Percentiles rank a stretch among this genome's conserved stretches.
These are phyloP conservation scores for Neoitamus cyanurus DNA, from an alignment of 2,888 invertebrate species.

Conservation along the genomic window DNA sequence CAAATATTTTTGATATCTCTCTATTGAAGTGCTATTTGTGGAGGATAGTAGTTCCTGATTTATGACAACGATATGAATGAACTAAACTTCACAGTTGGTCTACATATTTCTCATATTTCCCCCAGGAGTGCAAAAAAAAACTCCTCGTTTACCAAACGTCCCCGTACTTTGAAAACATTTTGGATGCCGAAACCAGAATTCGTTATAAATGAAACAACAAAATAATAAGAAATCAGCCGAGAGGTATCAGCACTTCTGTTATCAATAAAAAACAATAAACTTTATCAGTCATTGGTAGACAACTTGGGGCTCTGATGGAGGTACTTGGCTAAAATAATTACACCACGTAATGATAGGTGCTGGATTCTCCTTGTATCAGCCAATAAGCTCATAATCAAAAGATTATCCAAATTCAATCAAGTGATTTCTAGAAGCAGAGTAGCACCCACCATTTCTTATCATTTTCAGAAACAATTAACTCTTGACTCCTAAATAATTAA, in stretches of 20 bases:
- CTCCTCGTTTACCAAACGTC: too few relatives aligned
- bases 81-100: not conserved
- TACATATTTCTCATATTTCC: not conserved
- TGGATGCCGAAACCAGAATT: not conserved
- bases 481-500: not conserved
- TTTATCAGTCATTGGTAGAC: not conserved
- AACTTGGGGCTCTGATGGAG: not conserved
- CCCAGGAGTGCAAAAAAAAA: not conserved
- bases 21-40: not conserved
- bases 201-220: not conserved
- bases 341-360: not conserved
- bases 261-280: not conserved
- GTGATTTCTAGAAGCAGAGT: not conserved
- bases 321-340: not conserved
- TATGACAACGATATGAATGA: not conserved
- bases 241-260: not conserved
- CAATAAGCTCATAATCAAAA: not conserved
- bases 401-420: constrained; percentile 1
- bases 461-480: not conserved
- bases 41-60: not conserved
- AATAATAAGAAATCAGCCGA: not conserved
- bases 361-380: not conserved
- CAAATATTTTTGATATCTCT: not conserved
- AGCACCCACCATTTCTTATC: not conserved
- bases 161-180: too few relatives aligned